Evolutionary conservation across 2,113 vertebrate species (phyloP), one percentile per base, ranked within the genome.

Genomic region (Bombycilla garrulus): DNA sequence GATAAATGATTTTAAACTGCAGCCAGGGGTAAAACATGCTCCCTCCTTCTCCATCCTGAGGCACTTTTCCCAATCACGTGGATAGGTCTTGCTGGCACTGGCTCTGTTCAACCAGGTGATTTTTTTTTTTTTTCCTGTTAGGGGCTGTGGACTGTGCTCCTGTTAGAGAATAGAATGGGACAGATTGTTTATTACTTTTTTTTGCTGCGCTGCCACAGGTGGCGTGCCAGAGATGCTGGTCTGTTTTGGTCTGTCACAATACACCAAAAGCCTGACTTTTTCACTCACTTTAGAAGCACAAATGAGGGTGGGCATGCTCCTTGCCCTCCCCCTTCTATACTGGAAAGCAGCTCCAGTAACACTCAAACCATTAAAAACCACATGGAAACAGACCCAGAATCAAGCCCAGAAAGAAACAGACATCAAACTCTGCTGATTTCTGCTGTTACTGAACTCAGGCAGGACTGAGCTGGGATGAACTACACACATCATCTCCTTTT

Each of bases 121-220:
- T 51, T 56, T 81, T 48, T 36, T 48, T 36, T 53, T 26, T n/a
- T 65, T 36, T 16, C 11, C 28, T 54, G 21, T 51, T 23, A 29
- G 56, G 24, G 29, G n/a, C 74, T 60, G 13, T 0, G 0, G 42
- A 44, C 53, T 44, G 11, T 23, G 57, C 20, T 80, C 23, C 67
- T 54, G 6, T 24, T 42, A 3, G 3, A 65, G 28, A 92, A 44
- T 0, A 82, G 40, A 61, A 5, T 0, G 1, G 31, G 58, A 38
- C 6, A 69, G 62, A 57, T 33, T 42, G 35, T 36, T 71, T 64
- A 80, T 62, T 54, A 74, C 12, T 26, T 15, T 28, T 81, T 81
- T 81, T 53, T 79, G 33, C n/a, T 86, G 40, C 17, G 4, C 48
- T 72, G 58, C 60, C 70, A 62, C 0, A 5, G 12, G 22, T 45